phyloP scores from a whole-genome alignment of 2,888 invertebrate species.

The Phengaris alcon region DNA sequence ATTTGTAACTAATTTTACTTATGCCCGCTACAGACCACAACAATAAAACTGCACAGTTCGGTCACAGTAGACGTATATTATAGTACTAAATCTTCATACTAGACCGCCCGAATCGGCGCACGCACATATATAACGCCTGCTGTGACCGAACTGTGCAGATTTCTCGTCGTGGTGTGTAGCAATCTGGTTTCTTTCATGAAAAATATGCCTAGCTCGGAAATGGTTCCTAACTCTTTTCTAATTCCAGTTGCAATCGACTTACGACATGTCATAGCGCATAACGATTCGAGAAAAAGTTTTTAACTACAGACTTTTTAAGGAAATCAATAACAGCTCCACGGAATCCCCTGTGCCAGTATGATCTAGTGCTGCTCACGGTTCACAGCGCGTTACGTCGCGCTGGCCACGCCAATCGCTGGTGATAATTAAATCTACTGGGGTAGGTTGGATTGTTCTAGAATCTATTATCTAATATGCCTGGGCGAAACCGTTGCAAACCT shows the following conservation, averaged over 20 bases:
- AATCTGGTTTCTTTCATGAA: too few relatives aligned
- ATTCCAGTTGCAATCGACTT: neutral
- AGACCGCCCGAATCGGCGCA: too few relatives aligned
- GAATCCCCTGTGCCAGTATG: conserved; percentile 40
- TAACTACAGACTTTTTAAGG: neutral
- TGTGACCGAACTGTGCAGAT: too few relatives aligned
- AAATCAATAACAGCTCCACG: conserved; percentile 35
- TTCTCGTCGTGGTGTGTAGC: too few relatives aligned
- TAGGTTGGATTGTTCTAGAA: neutral
- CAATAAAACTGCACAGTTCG: too few relatives aligned
- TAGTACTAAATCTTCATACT: too few relatives aligned
- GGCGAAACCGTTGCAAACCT: neutral
- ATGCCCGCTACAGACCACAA: too few relatives aligned
- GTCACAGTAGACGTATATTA: too few relatives aligned
- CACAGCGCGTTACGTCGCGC: conserved; percentile 53
- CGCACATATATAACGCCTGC: too few relatives aligned
- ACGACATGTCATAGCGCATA: neutral
- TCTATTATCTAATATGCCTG: neutral
- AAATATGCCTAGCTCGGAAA: too few relatives aligned
- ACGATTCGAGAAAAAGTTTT: neutral
- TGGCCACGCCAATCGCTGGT: conserved; percentile 47
- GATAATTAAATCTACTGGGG: conserved; percentile 30
- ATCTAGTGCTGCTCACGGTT: conserved; percentile 47
- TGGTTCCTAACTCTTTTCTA: too few relatives aligned
- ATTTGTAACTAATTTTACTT: too few relatives aligned